Evolutionary conservation across 2,888 invertebrate genomes (phyloP), one percentile per base, ranked within the genome.

Genomic region (Heliconius erato): DNA sequence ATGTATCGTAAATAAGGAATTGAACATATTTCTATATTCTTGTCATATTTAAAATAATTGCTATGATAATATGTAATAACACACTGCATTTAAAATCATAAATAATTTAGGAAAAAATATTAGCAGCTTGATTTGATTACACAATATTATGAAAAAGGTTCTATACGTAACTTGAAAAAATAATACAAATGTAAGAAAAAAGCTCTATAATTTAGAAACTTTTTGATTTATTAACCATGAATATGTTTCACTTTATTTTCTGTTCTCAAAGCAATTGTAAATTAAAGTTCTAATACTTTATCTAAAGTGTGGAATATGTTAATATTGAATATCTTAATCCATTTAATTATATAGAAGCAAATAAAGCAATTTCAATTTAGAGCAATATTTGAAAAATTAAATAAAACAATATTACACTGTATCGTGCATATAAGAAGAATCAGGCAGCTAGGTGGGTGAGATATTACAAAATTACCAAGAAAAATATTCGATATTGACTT

Each of bases 1-100:
- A 76, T 82, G 74, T 78, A 65, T 63, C 86, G 85, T 87, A 86
- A 84, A 87, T 87, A 83, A 87, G 82, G 82, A 71, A 69, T 40
- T 76, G 9, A n/a, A 32, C 3, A 59, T 54, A n/a, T n/a, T 35
- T 76, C 3, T 54, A 76, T 35, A 59, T 32, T n/a, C 7, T 54
- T 59, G 26, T 40, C 2, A 16, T 35, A 26, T n/a, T n/a, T 76
- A n/a, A n/a, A 63, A 23, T 26, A 72, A 16, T 72, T 44, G 40
- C 44, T 14, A 28, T 28, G 6, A 67, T 19, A 67, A 28, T 19
- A 67, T 67, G 16, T 16, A 16, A 74, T 6, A 74, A 54, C 49
- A 74, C 28, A 69, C 23, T 35, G 35, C 11, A 35, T 7, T 69
- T 69, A 23, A 35, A 32, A 35, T 35, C 9, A 69, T 19, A 35